phyloP scores from a whole-genome alignment of 2,113 vertebrate genomes.

The Pica pica region DNA sequence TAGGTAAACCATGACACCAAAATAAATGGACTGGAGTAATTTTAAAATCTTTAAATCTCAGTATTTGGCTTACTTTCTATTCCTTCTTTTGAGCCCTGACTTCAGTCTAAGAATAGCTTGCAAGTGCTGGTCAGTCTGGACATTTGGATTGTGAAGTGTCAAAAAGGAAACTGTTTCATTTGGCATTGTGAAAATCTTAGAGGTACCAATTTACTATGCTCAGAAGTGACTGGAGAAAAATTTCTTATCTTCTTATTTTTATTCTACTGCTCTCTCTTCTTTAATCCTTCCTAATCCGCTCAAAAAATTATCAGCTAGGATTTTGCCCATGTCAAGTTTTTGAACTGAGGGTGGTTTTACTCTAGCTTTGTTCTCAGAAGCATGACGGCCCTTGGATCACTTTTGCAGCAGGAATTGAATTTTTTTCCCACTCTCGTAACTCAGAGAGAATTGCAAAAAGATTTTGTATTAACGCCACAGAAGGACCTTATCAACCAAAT shows the following conservation, averaged over 20 bases:
- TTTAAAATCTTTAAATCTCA: background rate
- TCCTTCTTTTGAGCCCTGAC: background rate
- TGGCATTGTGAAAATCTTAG: constrained; percentile 10
- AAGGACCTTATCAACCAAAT: background rate
- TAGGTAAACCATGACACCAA: background rate
- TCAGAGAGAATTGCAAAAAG: background rate
- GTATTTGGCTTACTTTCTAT: background rate
- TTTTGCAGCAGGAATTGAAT: constrained; percentile 20
- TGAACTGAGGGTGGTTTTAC: constrained; percentile 40
- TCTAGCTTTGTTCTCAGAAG: constrained; percentile 44
- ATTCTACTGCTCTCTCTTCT: constrained; percentile 30
- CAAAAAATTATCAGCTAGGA: constrained; percentile 48
- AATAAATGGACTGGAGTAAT: background rate
- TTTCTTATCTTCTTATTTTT: constrained; percentile 35
- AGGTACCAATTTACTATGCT: constrained; percentile 20
- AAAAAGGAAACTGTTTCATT: background rate
- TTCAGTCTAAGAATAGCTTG: background rate
- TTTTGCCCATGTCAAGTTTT: constrained; percentile 25
- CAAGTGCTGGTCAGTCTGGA: background rate
- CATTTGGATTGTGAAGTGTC: background rate
- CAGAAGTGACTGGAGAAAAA: constrained; percentile 23
- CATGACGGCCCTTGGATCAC: background rate
- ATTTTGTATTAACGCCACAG: constrained; percentile 4
- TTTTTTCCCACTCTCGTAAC: background rate
- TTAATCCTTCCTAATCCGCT: constrained; percentile 52